Percentiles rank a stretch among this genome's conserved stretches.
Evolutionary conservation across 2,888 invertebrate species (phyloP).

Genomic region (Anarsia innoxiella): DNA sequence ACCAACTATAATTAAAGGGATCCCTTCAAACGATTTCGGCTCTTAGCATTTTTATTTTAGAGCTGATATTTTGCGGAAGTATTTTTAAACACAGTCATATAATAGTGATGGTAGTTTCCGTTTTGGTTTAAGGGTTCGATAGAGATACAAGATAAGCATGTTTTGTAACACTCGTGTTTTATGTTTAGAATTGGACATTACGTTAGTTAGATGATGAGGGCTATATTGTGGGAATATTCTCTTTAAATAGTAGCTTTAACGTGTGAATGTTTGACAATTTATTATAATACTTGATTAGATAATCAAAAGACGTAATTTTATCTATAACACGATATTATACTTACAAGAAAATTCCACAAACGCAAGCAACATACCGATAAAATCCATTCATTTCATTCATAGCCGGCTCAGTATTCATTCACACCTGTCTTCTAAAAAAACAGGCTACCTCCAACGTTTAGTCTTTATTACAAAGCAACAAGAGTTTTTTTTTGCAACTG

Average conservation of each 20-base stretch:
- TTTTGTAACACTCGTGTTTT: slow-evolving; percentile 28
- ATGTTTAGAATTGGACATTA: slow-evolving; percentile 39
- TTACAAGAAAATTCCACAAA: too few relatives aligned
- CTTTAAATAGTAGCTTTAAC: too few relatives aligned
- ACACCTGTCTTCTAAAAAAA: slow-evolving; percentile 34
- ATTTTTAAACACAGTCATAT: not conserved
- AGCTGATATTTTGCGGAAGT: not conserved
- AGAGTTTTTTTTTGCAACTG: too few relatives aligned
- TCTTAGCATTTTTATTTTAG: not conserved
- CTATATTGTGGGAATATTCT: slow-evolving; percentile 38
- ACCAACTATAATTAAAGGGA: slow-evolving; percentile 4
- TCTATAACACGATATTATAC: too few relatives aligned
- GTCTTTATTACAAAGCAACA: too few relatives aligned
- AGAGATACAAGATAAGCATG: slow-evolving; percentile 38
- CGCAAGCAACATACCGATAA: too few relatives aligned
- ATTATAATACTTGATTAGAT: too few relatives aligned
- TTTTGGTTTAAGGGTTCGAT: slow-evolving; percentile 33
- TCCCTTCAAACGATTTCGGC: not conserved
- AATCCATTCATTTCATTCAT: too few relatives aligned
- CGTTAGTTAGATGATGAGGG: slow-evolving; percentile 39
- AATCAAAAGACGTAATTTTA: too few relatives aligned
- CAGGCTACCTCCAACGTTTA: too few relatives aligned
- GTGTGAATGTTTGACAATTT: too few relatives aligned
- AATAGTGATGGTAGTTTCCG: slow-evolving; percentile 40
- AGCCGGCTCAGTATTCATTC: slow-evolving; percentile 25